Evolutionary conservation across 1,140 invertebrate species (phyloP), one percentile per base, ranked within the genome.

Genomic region (Drosophila parvula): DNA sequence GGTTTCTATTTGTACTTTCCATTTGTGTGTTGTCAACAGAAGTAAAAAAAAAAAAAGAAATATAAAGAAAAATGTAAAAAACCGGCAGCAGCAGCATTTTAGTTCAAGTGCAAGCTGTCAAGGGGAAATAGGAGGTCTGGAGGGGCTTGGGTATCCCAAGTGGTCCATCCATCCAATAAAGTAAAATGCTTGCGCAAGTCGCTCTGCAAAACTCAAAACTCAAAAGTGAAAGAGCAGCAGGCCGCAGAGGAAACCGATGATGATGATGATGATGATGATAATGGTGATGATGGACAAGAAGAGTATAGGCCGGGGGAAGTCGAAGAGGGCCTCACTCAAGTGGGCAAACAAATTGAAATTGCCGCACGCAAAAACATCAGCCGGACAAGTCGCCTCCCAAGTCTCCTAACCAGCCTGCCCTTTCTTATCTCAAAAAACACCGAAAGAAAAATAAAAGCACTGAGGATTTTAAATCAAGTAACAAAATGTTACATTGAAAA

Each of bases 1-100:
- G 79, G 84, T 88, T 88, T 88, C 84, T 88, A 88, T 88, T 88
- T 88, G 84, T 84, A 88, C 84, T 88, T 88, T 88, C 84, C 84
- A 88, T 89, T 88, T 88, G 63, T 62, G 61, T 51, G 43, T 69
- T 73, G 69, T 71, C 51, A 70, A 71, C 69, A 59, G 5, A 32
- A 11, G 47, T 32, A 53, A 32, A 16, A 28, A n/a, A 27, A 36
- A 50, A 36, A 51, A 27, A 43, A 27, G 11, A 40, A 22, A 45
- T n/a, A n/a, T n/a, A n/a, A n/a, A n/a, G n/a, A n/a, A 61, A 55
- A 56, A 43, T 6, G 11, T 34, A 32, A 63, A 48, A 43, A 44
- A 56, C 44, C 70, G 34, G 47, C 58, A 70, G 53, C 57, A 57
- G 69, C 81, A 36, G 84, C 84, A 89, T 88, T 88, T 88, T 76